Conservation (phyloP, 2,113 vertebrate genomes). For the Illadopsis cleaveri region DNA sequence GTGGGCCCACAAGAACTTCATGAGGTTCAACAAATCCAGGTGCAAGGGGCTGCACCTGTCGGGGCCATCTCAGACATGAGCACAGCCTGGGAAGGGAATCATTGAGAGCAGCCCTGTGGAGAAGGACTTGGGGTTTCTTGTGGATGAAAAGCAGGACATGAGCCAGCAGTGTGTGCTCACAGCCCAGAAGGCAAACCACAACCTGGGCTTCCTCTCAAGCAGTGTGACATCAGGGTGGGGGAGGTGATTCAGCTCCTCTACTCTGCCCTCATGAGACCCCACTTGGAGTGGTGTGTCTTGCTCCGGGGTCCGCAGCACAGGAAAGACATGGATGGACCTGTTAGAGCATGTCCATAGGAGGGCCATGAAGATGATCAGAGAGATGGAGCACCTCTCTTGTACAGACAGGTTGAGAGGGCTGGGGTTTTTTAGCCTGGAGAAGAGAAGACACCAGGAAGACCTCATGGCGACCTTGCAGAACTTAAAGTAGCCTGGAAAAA, state of each 20-base stretch:
- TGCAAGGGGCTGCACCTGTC: background rate
- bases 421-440: background rate
- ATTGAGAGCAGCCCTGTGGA: background rate
- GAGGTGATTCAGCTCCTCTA: background rate
- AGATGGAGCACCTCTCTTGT: background rate
- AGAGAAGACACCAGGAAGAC: background rate
- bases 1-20: background rate
- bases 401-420: background rate
- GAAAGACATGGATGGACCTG: background rate
- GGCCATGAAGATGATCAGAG: background rate
- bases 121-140: background rate
- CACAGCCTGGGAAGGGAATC: background rate
- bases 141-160: background rate
- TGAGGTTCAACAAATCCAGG: background rate
- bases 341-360: background rate
- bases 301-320: background rate
- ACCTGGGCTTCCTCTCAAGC: background rate
- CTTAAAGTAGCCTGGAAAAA: background rate
- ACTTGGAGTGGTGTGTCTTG: background rate
- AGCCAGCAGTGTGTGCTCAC: background rate
- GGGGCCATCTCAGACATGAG: background rate
- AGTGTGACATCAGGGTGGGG: background rate
- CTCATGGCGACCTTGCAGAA: fast-evolving
- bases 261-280: background rate
- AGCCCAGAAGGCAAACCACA: background rate